These are phyloP conservation scores for Nibea coibor DNA, from an alignment of 2,113 vertebrate genomes.

Conservation along the genomic window DNA sequence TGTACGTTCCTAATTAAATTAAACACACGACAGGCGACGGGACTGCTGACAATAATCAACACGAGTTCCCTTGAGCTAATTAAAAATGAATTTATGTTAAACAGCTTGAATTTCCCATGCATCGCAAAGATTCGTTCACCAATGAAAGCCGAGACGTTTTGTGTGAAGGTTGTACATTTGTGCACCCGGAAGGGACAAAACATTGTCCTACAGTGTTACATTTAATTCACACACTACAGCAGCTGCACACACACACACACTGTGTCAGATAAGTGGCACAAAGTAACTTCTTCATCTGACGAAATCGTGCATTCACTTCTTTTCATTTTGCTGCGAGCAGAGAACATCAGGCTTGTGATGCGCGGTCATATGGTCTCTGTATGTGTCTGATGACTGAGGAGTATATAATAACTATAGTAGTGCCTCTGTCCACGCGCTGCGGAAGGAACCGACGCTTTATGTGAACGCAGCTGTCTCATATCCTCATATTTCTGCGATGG, in stretches of 20 bases:
- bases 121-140: not conserved
- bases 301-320: not conserved
- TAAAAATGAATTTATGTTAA: not conserved
- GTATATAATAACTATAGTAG: not conserved
- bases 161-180: not conserved
- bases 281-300: not conserved
- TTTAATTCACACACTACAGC: not conserved
- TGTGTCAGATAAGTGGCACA: not conserved
- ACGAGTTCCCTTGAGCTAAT: not conserved
- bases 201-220: not conserved
- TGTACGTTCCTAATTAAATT: not conserved
- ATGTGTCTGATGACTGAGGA: not conserved
- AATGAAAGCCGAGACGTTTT: not conserved
- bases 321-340: not conserved
- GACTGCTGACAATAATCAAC: not conserved
- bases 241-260: not conserved
- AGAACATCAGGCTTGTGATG: not conserved
- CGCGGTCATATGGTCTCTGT: not conserved
- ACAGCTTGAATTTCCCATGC: no score
- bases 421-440: not conserved
- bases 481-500: not conserved
- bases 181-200: not conserved
- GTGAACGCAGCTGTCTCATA: not conserved
- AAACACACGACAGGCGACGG: not conserved
- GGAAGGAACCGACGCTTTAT: not conserved